phyloP scores from a whole-genome alignment of 2,113 vertebrate species.

The Tetrax tetrax region DNA sequence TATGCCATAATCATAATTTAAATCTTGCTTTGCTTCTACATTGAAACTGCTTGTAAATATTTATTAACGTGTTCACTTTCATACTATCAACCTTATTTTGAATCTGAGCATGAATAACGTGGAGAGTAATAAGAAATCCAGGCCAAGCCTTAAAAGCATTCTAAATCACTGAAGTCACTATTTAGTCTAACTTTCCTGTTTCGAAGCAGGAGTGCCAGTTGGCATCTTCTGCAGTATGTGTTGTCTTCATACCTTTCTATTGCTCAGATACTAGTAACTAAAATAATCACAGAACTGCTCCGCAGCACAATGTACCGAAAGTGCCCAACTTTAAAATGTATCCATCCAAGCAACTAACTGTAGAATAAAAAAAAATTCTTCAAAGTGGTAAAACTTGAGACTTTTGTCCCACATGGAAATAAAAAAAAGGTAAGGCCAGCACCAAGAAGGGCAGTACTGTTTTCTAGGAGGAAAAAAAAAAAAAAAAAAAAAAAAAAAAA shows the following conservation, averaged over 20 bases:
- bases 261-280: conserved; percentile 16
- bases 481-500: background rate
- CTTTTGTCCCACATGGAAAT: background rate
- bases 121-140: background rate
- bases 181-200: conserved; percentile 62
- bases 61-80: background rate
- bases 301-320: background rate
- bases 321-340: background rate
- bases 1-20: background rate
- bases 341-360: background rate
- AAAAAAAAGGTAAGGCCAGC: background rate
- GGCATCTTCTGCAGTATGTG: background rate
- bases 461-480: background rate
- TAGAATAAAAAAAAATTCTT: background rate
- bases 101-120: background rate
- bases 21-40: background rate
- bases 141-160: conserved; percentile 67
- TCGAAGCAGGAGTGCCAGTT: conserved; percentile 40
- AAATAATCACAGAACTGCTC: conserved; percentile 18
- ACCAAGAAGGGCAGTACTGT: background rate
- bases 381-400: background rate
- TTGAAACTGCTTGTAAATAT: background rate
- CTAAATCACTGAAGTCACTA: conserved; percentile 68
- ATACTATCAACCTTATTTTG: background rate
- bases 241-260: conserved; percentile 29